Percentiles rank a stretch among this genome's conserved stretches.
Conservation (phyloP, 2,888 invertebrate genomes). For the Perizoma affinitatum region DNA sequence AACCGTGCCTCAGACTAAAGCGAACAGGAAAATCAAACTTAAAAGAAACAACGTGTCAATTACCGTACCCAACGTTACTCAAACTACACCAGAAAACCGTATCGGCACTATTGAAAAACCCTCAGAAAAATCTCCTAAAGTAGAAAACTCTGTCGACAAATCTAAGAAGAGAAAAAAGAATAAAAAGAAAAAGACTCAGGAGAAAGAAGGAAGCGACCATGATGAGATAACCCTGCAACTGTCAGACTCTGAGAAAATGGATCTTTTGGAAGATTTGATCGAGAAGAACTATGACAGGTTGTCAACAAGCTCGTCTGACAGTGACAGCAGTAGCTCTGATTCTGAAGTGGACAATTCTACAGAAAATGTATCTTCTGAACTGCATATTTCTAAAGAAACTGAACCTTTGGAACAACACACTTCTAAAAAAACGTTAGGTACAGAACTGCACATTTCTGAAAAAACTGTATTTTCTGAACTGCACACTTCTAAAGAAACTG, state of each 20-base stretch:
- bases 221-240: conserved; percentile 77
- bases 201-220: conserved; percentile 65
- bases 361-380: too few species aligned
- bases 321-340: conserved; percentile 46
- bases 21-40: conserved; percentile 68
- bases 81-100: conserved; percentile 6
- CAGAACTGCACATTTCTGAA: too few species aligned
- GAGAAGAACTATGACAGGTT: conserved; percentile 60
- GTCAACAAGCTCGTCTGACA: conserved; percentile 38
- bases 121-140: conserved; percentile 12
- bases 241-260: conserved; percentile 79
- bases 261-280: conserved; percentile 73
- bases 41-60: conserved; percentile 58
- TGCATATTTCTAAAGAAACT: too few species aligned
- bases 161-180: conserved; percentile 56
- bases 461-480: too few species aligned
- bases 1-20: conserved; percentile 65
- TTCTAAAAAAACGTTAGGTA: too few species aligned
- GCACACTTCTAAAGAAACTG: neutral
- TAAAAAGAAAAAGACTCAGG: conserved; percentile 51
- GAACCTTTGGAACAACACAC: too few species aligned
- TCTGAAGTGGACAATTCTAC: conserved; percentile 38
- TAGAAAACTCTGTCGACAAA: conserved; percentile 9
- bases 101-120: conserved; percentile 11
- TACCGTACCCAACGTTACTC: conserved; percentile 21